Conservation (phyloP, 1,140 invertebrate genomes). For the Eumeta japonica region DNA sequence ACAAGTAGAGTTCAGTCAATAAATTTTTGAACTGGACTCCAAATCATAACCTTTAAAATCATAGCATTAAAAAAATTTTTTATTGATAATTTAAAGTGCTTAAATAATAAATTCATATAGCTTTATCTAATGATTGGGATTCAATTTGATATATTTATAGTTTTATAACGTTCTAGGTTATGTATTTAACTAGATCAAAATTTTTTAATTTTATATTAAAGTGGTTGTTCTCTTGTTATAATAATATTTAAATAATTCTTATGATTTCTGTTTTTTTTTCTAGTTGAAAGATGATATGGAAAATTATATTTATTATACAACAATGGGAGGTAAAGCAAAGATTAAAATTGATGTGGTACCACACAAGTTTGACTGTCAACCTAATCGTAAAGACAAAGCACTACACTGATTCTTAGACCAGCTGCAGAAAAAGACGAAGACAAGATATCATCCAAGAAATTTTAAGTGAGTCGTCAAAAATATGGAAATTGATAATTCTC, state of each 20-base stretch:
- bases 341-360: constrained; percentile 1
- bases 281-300: constrained; percentile 1
- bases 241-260: constrained; percentile 1
- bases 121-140: constrained; percentile 1
- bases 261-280: background rate
- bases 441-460: background rate
- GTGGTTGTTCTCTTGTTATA: background rate
- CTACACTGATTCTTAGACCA: background rate
- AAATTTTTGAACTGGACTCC: too few relatives aligned
- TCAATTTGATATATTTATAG: background rate
- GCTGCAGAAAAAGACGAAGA: constrained; percentile 1
- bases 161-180: constrained; percentile 1
- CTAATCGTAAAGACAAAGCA: constrained; percentile 1
- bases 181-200: background rate
- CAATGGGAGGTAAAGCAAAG: constrained; percentile 1
- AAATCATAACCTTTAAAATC: too few relatives aligned
- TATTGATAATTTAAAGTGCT: too few relatives aligned
- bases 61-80: too few relatives aligned
- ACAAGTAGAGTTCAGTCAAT: too few relatives aligned
- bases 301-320: constrained; percentile 1
- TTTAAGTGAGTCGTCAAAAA: constrained; percentile 1
- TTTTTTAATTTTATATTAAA: background rate
- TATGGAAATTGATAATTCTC: constrained; percentile 1
- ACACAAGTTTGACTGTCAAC: constrained; percentile 1
- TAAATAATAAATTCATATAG: too few relatives aligned